Percentiles rank a stretch among this genome's conserved stretches.
phyloP scores from a whole-genome alignment of 2,113 vertebrate species.

The Polypterus bichir region DNA sequence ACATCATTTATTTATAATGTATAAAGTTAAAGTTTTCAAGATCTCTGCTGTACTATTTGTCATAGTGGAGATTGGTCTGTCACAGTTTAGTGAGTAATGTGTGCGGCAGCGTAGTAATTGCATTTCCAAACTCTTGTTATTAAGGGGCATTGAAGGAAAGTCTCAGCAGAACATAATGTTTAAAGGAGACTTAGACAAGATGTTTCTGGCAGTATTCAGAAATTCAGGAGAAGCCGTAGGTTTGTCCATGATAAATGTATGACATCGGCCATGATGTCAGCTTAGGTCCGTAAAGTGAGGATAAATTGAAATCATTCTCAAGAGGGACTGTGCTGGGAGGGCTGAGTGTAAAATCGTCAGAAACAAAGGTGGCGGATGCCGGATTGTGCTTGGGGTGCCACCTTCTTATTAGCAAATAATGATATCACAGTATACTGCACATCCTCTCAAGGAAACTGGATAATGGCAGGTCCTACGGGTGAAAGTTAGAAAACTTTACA shows the following conservation, averaged over 20 bases:
- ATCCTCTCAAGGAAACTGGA: no score
- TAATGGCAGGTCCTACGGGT: no score
- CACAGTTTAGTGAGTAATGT: conserved; percentile 8
- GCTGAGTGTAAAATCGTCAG: conserved; percentile 6
- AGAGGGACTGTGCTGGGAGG: neutral
- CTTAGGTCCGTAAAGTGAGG: conserved; percentile 5
- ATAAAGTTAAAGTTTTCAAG: conserved; percentile 3
- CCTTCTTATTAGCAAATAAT: no score
- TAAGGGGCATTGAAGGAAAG: conserved; percentile 11
- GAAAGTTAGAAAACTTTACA: no score
- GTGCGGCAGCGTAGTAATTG: neutral
- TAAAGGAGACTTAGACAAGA: conserved; percentile 7
- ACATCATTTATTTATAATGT: conserved; percentile 4
- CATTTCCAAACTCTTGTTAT: conserved; percentile 1
- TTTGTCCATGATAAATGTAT: conserved; percentile 6
- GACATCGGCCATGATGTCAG: conserved; percentile 4
- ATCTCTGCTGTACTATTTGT: conserved; percentile 2
- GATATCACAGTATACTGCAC: no score
- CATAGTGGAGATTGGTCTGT: conserved; percentile 8
- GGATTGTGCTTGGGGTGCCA: no score
- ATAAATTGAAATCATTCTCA: conserved; percentile 5
- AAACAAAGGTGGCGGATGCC: neutral
- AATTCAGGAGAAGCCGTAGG: conserved; percentile 1
- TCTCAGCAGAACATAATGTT: conserved; percentile 11
- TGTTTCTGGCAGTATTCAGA: conserved; percentile 1